Base-by-base conservation (phyloP, 2,113 vertebrate species). In the Setophaga coronata region DNA sequence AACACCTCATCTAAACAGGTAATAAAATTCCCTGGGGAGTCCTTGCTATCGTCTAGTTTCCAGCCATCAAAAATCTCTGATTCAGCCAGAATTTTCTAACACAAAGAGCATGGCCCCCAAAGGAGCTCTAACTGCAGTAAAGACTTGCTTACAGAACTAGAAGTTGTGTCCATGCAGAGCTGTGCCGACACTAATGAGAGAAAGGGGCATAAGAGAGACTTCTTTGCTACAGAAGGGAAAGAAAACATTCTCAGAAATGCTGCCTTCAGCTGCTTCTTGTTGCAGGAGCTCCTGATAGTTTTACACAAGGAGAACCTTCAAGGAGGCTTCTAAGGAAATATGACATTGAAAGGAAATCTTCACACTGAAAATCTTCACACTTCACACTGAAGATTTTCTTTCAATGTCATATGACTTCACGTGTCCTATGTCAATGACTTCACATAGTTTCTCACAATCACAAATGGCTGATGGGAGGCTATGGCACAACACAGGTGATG, bases 391-490 rank as follows among this genome's bases (percentile, higher is more conserved):
- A 53, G 51, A 53, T 53, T 53, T 53, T 29, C 51, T 29, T 53
- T 29, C 28, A 53, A 53, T 53, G 51, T 10, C 51, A 11, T 29
- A 53, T 29, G 51, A 53, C 28, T 53, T 29, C 51, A 53, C 7
- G 28, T 29, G 51, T 53, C 28, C 29, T 53, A 29, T 29, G 16
- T 18, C 16, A 53, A 11, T 29, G 28, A 29, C 16, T 53, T 53
- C 51, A 53, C 50, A 18, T 17, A 29, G 36, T 67, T 81, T 74
- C 57, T 56, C 33, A 13, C 0, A 3, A 60, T 9, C 1, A 3
- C 1, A 2, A 60, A n/a, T 33, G 36, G 36, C 28, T 0, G 1
- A n/a, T 0, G 1, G 1, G 48, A 56, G 36, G 53, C 25, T 47
- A 4, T 12, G 23, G 50, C 36, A 53, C 62, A 50, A 58, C 24